phyloP scores from a whole-genome alignment of 2,797 vertebrate species.

The Telmatherina bonti region DNA sequence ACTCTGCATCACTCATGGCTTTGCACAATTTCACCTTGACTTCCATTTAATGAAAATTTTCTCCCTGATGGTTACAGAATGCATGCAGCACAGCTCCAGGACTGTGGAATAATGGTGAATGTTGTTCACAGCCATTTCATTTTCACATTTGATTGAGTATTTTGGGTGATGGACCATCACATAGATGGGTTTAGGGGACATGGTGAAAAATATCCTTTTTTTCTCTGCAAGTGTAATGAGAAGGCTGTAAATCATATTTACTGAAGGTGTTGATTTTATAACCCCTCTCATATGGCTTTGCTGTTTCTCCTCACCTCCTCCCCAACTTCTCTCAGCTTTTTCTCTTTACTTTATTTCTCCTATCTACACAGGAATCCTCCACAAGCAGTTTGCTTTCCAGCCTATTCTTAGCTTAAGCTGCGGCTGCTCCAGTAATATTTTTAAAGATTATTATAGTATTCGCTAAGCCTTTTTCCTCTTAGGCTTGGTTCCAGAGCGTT shows the following conservation, averaged over 20 bases:
- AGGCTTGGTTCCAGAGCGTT: slow-evolving; percentile 76
- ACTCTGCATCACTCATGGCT: too few relatives aligned
- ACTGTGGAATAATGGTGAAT: neutral
- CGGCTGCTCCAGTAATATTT: slow-evolving; percentile 82
- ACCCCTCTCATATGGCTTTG: slow-evolving; percentile 63
- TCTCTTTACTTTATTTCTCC: slow-evolving; percentile 23
- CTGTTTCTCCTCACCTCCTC: slow-evolving; percentile 29
- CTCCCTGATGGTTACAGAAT: neutral
- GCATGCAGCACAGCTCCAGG: too few relatives aligned
- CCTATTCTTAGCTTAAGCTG: slow-evolving; percentile 83
- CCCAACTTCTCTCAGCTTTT: neutral
- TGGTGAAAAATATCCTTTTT: slow-evolving; percentile 2
- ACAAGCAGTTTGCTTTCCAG: slow-evolving; percentile 58
- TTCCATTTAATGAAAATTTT: neutral
- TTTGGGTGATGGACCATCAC: slow-evolving; percentile 4
- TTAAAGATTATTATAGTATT: slow-evolving; percentile 88
- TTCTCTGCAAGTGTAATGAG: slow-evolving; percentile 38
- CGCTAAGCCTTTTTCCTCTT: slow-evolving; percentile 87
- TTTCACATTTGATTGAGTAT: slow-evolving; percentile 8
- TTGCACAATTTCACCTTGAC: neutral
- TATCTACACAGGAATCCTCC: slow-evolving; percentile 65
- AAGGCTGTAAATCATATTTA: slow-evolving; percentile 55
- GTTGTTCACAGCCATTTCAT: slow-evolving; percentile 6
- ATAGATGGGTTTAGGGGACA: slow-evolving; percentile 22
- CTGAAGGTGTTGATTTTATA: slow-evolving; percentile 76